Evolutionary conservation across 2,888 invertebrate species (phyloP), one percentile per base, ranked within the genome.

Genomic region (Erebia ligea): DNA sequence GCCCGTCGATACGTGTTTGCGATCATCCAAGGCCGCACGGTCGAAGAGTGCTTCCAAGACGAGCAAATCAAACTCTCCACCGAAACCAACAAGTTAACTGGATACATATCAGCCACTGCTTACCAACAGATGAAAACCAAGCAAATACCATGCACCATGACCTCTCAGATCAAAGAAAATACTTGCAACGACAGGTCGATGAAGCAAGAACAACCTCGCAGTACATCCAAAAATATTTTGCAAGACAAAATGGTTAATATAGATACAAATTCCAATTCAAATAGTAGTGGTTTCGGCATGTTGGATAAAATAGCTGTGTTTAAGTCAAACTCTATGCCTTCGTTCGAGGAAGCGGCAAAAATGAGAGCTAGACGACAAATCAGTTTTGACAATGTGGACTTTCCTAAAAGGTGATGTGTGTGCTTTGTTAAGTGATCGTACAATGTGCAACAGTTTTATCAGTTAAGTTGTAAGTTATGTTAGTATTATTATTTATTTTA

Each of bases 1-100:
- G 95, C 96, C 1, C 94, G 95, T 50, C 94, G 94, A 74, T 95
- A 96, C 83, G 95, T 94, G 0, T 95, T 92, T 78, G 92, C 94
- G 0, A 95, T 96, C 15, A 94, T 95, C 71, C 94, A 94, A 80
- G 96, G 96, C 0, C 95, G 95, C 76, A 89, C 94, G 0, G 93
- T 95, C 2, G 96, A 96, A 56, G 96, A 96, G 64, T 95, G 96
- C 72, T 91, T 93, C 76, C 88, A 90, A 70, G 93, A 94, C 52
- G 94, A 94, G 76, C 88, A 91, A 69, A 78, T 81, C 40, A 90
- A 86, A 75, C 79, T 86, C 71, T 83, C 88, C 52, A 87, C 81
- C 74, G 89, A 88, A 81, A 76, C 81, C 10, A 85, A 79, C 75
- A 91, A 89, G 77, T 74, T 95, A 0, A 86, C 92, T 0, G 95